These are phyloP conservation scores for Diadromus collaris DNA, from an alignment of 2,888 invertebrate genomes.

Conservation along the genomic window DNA sequence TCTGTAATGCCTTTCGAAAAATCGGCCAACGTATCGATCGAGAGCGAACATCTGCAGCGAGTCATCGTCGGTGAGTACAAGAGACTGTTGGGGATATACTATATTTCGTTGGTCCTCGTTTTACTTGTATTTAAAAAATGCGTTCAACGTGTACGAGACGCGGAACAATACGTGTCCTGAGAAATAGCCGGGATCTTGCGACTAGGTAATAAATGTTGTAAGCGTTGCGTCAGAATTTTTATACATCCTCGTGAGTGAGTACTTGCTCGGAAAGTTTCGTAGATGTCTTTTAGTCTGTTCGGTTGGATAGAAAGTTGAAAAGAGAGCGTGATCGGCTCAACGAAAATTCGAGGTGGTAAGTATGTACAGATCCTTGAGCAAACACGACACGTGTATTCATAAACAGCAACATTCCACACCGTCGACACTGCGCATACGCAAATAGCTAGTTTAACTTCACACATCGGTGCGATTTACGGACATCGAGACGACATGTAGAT, in stretches of 20 bases:
- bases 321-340: slow-evolving; percentile 33
- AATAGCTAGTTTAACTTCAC: slow-evolving; percentile 4
- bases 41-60: slow-evolving; percentile 74
- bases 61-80: slow-evolving; percentile 74
- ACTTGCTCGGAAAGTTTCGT: slow-evolving; percentile 12
- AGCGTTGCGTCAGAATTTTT: slow-evolving; percentile 26
- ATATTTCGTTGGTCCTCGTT: slow-evolving; percentile 28
- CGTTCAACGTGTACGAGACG: slow-evolving; percentile 6
- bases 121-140: not conserved
- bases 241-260: slow-evolving; percentile 35
- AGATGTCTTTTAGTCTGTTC: slow-evolving; percentile 33
- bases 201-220: slow-evolving; percentile 31
- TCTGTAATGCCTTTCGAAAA: slow-evolving; percentile 79
- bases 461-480: slow-evolving; percentile 23
- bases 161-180: not conserved
- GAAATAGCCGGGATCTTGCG: slow-evolving; percentile 1
- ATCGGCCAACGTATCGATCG: slow-evolving; percentile 77
- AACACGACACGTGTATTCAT: slow-evolving; percentile 50
- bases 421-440: slow-evolving; percentile 40
- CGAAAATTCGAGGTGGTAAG: slow-evolving; percentile 44
- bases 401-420: slow-evolving; percentile 47
- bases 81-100: slow-evolving; percentile 49
- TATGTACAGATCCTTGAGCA: slow-evolving; percentile 36
- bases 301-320: slow-evolving; percentile 33
- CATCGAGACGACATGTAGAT: slow-evolving; percentile 18